Conservation (phyloP, 2,113 vertebrate genomes). For the Toxotes jaculatrix region DNA sequence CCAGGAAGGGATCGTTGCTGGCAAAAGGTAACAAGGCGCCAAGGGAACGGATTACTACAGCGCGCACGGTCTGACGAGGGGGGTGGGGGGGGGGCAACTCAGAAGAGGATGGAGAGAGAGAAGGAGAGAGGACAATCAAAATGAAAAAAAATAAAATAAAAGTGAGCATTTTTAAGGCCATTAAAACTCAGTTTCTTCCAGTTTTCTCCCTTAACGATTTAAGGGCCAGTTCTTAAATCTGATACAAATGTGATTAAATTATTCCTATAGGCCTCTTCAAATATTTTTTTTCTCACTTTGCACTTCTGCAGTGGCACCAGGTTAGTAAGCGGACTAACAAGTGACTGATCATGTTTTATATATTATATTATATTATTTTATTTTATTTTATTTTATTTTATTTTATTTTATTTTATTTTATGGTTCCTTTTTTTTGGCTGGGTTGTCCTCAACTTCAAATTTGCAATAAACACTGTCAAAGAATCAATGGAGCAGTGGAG, state of each 20-base stretch:
- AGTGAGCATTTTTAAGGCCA: constrained; percentile 18
- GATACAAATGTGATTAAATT: constrained; percentile 60
- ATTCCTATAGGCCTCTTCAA: constrained; percentile 16
- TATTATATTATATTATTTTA: background rate
- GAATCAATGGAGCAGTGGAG: constrained; percentile 37
- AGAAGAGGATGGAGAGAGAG: constrained; percentile 26
- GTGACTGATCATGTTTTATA: constrained; percentile 20
- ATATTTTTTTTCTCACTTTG: constrained; percentile 46
- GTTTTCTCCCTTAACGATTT: constrained; percentile 21
- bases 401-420: constrained; percentile 7
- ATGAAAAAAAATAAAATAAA: constrained; percentile 11
- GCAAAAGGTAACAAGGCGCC: constrained; percentile 96
- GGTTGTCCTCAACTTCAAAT: constrained; percentile 71
- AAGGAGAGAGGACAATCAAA: constrained; percentile 81
- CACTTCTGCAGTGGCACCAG: constrained; percentile 43
- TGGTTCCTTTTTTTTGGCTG: constrained; percentile 40
- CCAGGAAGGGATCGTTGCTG: constrained; percentile 81
- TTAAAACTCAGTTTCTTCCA: constrained; percentile 15
- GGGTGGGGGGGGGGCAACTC: background rate
- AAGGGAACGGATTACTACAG: constrained; percentile 92
- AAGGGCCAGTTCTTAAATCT: constrained; percentile 19
- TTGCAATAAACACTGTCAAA: constrained; percentile 84
- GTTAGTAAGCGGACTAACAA: constrained; percentile 34
- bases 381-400: constrained; percentile 21
- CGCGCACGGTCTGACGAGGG: constrained; percentile 55